Evolutionary conservation across 2,888 invertebrate species (phyloP), one percentile per base, ranked within the genome.

Genomic region (Cylindroiulus punctatus): DNA sequence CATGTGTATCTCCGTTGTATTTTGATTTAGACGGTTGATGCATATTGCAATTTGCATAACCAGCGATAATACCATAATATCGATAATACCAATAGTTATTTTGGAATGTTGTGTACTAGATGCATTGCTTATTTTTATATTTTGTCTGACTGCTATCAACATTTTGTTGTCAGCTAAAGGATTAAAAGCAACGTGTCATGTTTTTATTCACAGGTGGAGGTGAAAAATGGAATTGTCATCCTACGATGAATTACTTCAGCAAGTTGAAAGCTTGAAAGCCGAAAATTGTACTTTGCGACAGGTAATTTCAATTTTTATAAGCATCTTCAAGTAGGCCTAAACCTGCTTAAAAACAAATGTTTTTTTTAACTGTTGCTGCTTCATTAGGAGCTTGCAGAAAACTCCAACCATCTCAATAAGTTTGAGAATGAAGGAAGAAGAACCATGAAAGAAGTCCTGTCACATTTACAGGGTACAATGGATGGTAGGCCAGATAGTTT

Each of bases 391-490:
- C 65, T 86, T 40, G 86, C 81, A 81, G 36, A 40, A 22, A 86
- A 86, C 81, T 86, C 81, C 2, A 81, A 86, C 14, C 86, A 86
- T 86, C 76, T 86, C 30, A 81, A 47, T 82, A 57, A 86, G 81
- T 30, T 65, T 30, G 86, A 85, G 57, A 85, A 86, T 86, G 87
- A 87, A 81, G 87, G 86, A 84, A 86, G 86, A 84, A 86, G 84
- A 81, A 87, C 65, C 86, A 87, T 87, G 87, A 87, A 87, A 85
- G 87, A 87, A 85, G 85, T 86, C 44, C 57, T 87, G 17, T 47
- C 86, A 36, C 85, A 87, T 86, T 84, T 87, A 32, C 87, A 87
- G 52, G 85, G 44, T 42, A 85, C 57, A 42, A 86, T 86, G 86
- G 84, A 84, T 57, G 57, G 84, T 36, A 84, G 84, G 44, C n/a